A percentile compares a stretch with the other conserved stretches of the same genome.
phyloP scores from a whole-genome alignment of 2,113 vertebrate genomes.

The Mionectes macconnelli region DNA sequence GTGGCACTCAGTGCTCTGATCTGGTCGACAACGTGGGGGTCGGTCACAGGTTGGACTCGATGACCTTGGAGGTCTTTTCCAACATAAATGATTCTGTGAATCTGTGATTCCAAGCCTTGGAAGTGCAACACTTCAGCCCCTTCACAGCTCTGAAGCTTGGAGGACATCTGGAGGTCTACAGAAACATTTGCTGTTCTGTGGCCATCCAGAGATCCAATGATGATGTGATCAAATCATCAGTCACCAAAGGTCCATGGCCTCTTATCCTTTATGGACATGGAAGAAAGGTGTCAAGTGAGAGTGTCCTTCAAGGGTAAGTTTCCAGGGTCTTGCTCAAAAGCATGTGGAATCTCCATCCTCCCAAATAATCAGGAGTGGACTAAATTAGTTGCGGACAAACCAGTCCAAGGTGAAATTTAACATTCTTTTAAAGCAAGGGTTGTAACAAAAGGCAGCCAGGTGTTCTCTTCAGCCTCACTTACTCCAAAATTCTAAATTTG shows the following conservation, averaged over 20 bases:
- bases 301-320: neutral
- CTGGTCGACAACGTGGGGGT: too few species aligned
- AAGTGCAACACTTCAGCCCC: fast-evolving
- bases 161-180: neutral
- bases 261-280: neutral
- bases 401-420: neutral
- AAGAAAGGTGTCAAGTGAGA: neutral
- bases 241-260: neutral
- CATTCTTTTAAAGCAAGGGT: neutral
- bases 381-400: neutral
- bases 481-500: neutral
- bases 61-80: neutral
- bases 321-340: neutral
- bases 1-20: neutral
- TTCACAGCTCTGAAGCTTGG: neutral
- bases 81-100: neutral
- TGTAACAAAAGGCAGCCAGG: neutral
- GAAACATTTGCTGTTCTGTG: neutral
- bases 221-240: too few species aligned
- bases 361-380: neutral
- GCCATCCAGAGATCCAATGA: neutral
- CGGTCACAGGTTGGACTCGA: neutral
- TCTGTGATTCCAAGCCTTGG: fast-evolving
- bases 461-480: neutral
- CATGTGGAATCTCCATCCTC: neutral